Conservation (phyloP, 2,888 invertebrate species). For the Hypolimnas misippus region DNA sequence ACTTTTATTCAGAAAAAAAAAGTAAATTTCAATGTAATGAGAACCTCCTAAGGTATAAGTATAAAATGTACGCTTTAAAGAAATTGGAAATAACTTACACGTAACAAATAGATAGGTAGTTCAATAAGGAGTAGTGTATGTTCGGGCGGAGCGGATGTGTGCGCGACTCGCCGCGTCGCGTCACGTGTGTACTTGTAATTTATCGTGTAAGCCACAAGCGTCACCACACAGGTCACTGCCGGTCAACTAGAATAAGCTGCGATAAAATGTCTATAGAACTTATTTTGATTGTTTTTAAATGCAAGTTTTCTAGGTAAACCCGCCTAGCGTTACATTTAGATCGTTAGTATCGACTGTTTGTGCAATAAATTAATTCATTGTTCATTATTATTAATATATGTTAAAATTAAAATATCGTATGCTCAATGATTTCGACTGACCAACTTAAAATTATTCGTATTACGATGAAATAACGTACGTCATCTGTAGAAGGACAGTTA, state of each 20-base stretch:
- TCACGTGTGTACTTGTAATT: constrained; percentile 28
- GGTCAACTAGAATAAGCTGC: constrained; percentile 67
- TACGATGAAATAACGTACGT: constrained; percentile 44
- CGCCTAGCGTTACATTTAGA: constrained; percentile 49
- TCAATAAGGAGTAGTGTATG: constrained; percentile 75
- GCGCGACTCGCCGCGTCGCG: constrained; percentile 25
- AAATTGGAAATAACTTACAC: constrained; percentile 77
- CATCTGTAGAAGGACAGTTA: constrained; percentile 6
- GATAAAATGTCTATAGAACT: constrained; percentile 45
- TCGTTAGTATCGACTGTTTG: constrained; percentile 70
- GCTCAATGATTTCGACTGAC: constrained; percentile 83
- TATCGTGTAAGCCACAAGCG: constrained; percentile 47
- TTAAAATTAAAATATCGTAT: constrained; percentile 57
- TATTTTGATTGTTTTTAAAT: constrained; percentile 48
- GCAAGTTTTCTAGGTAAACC: constrained; percentile 48
- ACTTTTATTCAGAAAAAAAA: constrained; percentile 46
- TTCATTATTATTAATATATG: constrained; percentile 63
- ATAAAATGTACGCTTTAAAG: constrained; percentile 84
- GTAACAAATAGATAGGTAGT: constrained; percentile 80
- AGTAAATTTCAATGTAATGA: constrained; percentile 67
- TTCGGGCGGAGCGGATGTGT: constrained; percentile 61
- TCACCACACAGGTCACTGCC: constrained; percentile 69
- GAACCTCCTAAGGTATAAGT: constrained; percentile 78
- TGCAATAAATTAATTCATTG: constrained; percentile 76
- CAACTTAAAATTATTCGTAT: constrained; percentile 69